Evolutionary conservation across 2,797 vertebrate species (phyloP).

Genomic region (Fistularia commersonii): DNA sequence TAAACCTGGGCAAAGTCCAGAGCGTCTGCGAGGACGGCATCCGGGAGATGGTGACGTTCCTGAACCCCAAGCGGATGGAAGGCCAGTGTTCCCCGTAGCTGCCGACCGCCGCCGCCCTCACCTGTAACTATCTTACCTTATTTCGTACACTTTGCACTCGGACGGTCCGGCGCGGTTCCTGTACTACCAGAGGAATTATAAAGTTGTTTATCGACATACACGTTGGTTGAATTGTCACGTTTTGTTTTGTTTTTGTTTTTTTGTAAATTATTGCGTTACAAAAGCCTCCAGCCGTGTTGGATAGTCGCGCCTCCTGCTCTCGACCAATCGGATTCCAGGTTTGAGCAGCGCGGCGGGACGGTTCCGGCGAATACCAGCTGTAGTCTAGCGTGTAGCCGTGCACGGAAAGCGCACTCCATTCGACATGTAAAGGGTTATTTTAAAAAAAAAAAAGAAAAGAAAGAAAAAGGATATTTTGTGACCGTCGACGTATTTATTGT

Average conservation of each 20-base stretch:
- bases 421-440: slow-evolving; percentile 33
- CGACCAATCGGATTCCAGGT: too few species aligned
- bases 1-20: slow-evolving; percentile 63
- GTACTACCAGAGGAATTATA: slow-evolving; percentile 17
- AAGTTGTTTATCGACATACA: slow-evolving; percentile 2
- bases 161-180: slow-evolving; percentile 13
- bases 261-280: slow-evolving; percentile 3
- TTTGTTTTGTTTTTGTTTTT: background rate
- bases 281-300: too few species aligned
- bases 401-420: slow-evolving; percentile 11
- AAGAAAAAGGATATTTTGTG: slow-evolving; percentile 37
- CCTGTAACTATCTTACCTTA: too few species aligned
- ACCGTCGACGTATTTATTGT: slow-evolving; percentile 69
- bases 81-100: slow-evolving; percentile 70
- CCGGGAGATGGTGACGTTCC: slow-evolving; percentile 74
- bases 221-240: slow-evolving; percentile 24
- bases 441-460: background rate
- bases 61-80: slow-evolving; percentile 73
- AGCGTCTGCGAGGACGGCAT: slow-evolving; percentile 74
- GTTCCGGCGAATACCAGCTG: background rate
- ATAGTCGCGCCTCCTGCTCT: too few species aligned
- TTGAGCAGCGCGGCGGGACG: too few species aligned
- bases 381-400: slow-evolving; percentile 15
- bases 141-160: slow-evolving; percentile 23
- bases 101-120: too few species aligned